These are phyloP conservation scores for Myotis vivesi DNA, from an alignment of 2,797 vertebrate species.

Conservation along the genomic window DNA sequence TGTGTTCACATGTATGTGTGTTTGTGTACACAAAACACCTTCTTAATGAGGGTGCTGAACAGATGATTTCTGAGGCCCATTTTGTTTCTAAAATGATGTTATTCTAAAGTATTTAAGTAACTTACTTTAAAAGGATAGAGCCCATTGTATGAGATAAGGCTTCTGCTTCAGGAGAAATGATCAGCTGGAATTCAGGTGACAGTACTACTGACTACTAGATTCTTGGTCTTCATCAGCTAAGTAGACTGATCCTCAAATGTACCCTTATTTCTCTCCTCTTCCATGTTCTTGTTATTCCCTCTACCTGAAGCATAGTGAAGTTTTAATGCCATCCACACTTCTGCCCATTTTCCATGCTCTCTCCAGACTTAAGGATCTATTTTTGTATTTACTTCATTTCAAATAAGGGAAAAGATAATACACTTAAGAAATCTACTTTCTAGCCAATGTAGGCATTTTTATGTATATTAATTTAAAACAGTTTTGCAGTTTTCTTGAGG, in stretches of 20 bases:
- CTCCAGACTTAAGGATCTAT: neutral
- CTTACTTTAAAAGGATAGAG: neutral
- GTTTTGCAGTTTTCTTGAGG: neutral
- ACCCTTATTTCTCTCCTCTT: neutral
- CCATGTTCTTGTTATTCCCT: neutral
- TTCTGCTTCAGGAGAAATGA: neutral
- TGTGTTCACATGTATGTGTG: accelerated
- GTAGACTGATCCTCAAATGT: no score
- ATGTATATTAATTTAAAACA: neutral
- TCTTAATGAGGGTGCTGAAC: neutral
- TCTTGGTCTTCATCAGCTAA: neutral
- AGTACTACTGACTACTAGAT: neutral
- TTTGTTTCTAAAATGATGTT: constrained; percentile 7
- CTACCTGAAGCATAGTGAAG: neutral
- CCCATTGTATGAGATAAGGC: neutral
- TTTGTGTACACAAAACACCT: neutral
- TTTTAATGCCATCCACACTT: neutral
- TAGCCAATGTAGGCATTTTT: neutral
- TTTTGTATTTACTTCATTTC: constrained; percentile 9
- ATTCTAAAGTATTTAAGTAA: neutral
- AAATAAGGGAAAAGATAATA: neutral
- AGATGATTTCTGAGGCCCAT: neutral
- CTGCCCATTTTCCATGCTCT: neutral
- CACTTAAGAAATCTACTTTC: neutral
- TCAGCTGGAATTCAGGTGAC: neutral